Evolutionary conservation across 1,140 invertebrate species (phyloP).

Genomic region (Saccostrea cuccullata): DNA sequence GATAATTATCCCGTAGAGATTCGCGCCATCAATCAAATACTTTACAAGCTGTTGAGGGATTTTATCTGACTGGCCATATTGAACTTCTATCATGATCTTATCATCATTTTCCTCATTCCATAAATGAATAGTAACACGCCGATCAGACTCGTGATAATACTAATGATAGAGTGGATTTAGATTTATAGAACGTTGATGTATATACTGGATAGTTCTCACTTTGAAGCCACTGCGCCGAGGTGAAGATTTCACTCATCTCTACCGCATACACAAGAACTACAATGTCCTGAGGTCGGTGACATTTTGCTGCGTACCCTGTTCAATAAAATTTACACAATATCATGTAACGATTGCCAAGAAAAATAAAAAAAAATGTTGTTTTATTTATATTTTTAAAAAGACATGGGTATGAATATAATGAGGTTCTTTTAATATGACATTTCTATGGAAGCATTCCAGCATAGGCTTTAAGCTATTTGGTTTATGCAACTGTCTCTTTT

Average conservation of each 20-base stretch:
- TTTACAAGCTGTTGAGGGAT: not conserved
- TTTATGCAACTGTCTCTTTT: no score
- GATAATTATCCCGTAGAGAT: not conserved
- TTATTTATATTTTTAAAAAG: no score
- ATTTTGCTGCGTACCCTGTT: slow-evolving; percentile 47
- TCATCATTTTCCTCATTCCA: not conserved
- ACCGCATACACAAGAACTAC: slow-evolving; percentile 47
- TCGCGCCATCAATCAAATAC: not conserved
- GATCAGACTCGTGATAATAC: not conserved
- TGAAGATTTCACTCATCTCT: slow-evolving; percentile 48
- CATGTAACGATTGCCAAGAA: no score
- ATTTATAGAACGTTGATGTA: not conserved
- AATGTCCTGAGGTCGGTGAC: slow-evolving; percentile 32
- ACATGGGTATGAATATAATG: no score
- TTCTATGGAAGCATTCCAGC: no score
- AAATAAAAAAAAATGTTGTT: no score
- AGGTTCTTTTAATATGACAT: no score
- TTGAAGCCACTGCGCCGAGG: slow-evolving; percentile 45
- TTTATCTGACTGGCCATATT: not conserved
- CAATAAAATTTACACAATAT: not conserved
- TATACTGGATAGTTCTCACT: slow-evolving; percentile 12
- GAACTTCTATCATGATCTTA: not conserved
- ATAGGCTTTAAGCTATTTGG: no score
- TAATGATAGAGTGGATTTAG: not conserved
- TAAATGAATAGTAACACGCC: not conserved